Base-by-base conservation (phyloP, 1,140 invertebrate species). In the Drosophila mojavensis region DNA sequence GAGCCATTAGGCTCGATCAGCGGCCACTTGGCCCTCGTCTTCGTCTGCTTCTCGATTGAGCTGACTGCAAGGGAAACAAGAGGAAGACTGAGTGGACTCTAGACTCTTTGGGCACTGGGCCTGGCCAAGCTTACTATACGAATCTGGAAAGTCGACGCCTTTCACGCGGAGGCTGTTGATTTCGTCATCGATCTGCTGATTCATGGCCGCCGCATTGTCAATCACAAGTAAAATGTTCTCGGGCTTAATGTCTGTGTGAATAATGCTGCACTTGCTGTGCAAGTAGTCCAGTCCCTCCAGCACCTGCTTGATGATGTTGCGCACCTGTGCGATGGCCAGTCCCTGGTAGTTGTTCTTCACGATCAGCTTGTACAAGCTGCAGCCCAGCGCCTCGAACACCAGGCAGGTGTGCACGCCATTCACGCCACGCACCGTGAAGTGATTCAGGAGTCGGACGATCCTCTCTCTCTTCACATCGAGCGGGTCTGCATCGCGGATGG, bases 221-320 rank as follows among this genome's bases (percentile, higher is more conserved):
- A 92, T 77, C 93, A 97, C 98, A 75, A 99, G 94, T 41, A 99
- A 94, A 56, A 99, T 98, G 94, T 99, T 99, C 94, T 99, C 99
- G 59, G 99, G 99, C 93, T 99, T 99, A 79, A 99, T 99, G 92
- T 99, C 99, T 33, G 99, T 99, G 92, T 99, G 99, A 93, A 99
- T 99, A 78, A 99, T 99, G 93, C 95, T 95, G 95, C 99, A 99
- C 94, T 99, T 99, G 72, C 96, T 95, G 93, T 99, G 99, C 67
- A 99, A 94, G 94, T 99, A 99, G 93, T 99, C 96, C 69, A 99
- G 94, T 11, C 98, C 98, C 93, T 99, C 97, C 47, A 99, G 93
- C 43, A 92, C 98, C 95, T 99, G 98, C 92, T 95, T 95, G 76
- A 99, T 99, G 73, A 99, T 99, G 64, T 95, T 96, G 93, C 97